phyloP scores from a whole-genome alignment of 2,888 invertebrate species.

The Cantharis rufa region DNA sequence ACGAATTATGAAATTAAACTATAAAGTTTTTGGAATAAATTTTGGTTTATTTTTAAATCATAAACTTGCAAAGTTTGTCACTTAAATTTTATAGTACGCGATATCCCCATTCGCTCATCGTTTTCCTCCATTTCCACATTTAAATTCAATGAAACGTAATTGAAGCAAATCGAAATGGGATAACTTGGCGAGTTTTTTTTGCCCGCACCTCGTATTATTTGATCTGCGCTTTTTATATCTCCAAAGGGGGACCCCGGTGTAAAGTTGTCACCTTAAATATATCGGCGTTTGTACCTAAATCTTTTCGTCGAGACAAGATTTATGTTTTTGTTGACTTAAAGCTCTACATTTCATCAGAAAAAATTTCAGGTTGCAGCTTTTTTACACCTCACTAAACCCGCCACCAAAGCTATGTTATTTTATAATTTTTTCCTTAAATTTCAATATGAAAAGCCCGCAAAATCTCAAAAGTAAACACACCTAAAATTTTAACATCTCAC shows the following conservation, averaged over 20 bases:
- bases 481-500: background rate
- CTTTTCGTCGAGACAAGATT: background rate
- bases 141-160: background rate
- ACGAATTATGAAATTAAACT: background rate
- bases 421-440: background rate
- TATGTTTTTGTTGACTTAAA: conserved; percentile 1
- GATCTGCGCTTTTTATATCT: background rate
- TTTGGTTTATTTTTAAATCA: background rate
- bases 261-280: background rate
- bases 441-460: background rate
- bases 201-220: background rate
- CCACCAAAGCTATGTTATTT: background rate
- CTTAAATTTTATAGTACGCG: background rate
- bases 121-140: background rate
- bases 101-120: background rate
- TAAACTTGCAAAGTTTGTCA: background rate
- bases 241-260: background rate
- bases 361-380: background rate
- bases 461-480: background rate
- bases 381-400: background rate
- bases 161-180: background rate
- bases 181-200: background rate
- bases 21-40: background rate
- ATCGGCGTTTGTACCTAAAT: background rate
- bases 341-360: background rate